phyloP scores from a whole-genome alignment of 2,113 vertebrate genomes.

The Sminthopsis crassicaudata region DNA sequence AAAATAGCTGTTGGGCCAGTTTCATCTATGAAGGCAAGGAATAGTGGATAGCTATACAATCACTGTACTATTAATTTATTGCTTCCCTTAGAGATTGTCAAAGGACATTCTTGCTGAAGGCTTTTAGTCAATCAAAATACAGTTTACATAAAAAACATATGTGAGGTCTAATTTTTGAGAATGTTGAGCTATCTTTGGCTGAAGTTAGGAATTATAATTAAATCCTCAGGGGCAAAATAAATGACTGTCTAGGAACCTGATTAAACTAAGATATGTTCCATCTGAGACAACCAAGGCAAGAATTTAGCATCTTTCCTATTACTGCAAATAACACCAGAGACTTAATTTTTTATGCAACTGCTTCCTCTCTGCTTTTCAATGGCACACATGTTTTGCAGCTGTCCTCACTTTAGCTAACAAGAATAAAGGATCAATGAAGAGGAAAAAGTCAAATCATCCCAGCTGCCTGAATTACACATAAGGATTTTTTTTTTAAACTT shows the following conservation, averaged over 20 bases:
- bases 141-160: neutral
- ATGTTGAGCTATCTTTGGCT: neutral
- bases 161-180: neutral
- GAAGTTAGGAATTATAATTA: neutral
- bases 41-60: neutral
- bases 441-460: slow-evolving; percentile 34
- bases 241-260: neutral
- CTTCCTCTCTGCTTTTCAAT: neutral
- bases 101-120: slow-evolving; percentile 15
- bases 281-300: neutral
- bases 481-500: slow-evolving; percentile 18
- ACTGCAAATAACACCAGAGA: neutral
- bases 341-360: neutral
- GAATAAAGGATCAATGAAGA: slow-evolving; percentile 35
- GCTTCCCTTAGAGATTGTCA: slow-evolving; percentile 18
- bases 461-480: slow-evolving; percentile 6
- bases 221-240: slow-evolving; percentile 15
- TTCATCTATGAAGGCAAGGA: neutral
- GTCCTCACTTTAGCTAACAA: neutral
- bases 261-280: neutral
- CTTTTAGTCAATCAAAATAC: slow-evolving; percentile 22
- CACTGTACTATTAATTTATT: neutral
- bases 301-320: neutral
- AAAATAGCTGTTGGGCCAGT: neutral
- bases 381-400: neutral